Percentiles rank a stretch among this genome's conserved stretches.
These are phyloP conservation scores for Neoascia interrupta DNA, from an alignment of 2,888 invertebrate species.

Conservation along the genomic window DNA sequence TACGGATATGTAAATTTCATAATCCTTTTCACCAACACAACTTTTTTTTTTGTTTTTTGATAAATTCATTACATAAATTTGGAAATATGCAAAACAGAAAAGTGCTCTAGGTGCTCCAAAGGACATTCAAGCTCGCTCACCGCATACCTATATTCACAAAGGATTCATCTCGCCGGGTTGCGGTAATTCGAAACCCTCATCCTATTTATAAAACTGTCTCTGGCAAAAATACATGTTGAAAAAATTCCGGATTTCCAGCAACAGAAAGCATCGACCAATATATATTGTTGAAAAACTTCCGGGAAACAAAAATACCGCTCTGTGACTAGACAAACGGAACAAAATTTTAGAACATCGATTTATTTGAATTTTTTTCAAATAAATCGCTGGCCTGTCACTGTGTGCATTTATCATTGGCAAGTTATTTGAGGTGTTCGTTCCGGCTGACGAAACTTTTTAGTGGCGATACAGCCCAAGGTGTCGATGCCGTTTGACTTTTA, in stretches of 20 bases:
- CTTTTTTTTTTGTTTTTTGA: constrained; percentile 39
- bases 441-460: not conserved
- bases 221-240: constrained; percentile 40
- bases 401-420: constrained; percentile 54
- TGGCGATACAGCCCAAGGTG: not conserved
- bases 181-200: constrained; percentile 23
- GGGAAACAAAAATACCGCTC: constrained; percentile 32
- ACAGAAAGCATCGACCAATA: not conserved
- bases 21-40: constrained; percentile 59
- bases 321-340: constrained; percentile 26
- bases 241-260: constrained; percentile 20
- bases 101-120: constrained; percentile 32
- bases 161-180: too few relatives aligned
- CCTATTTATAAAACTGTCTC: constrained; percentile 53
- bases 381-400: constrained; percentile 55
- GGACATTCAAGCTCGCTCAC: constrained; percentile 7
- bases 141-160: too few relatives aligned
- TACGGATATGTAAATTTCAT: constrained; percentile 62
- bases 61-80: constrained; percentile 69
- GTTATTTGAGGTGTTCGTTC: constrained; percentile 18
- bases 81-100: constrained; percentile 56
- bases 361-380: constrained; percentile 51
- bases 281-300: constrained; percentile 55
- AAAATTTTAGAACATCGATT: constrained; percentile 48
- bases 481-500: too few relatives aligned